phyloP scores from a whole-genome alignment of 2,888 invertebrate species.

The Lathronympha strigana region DNA sequence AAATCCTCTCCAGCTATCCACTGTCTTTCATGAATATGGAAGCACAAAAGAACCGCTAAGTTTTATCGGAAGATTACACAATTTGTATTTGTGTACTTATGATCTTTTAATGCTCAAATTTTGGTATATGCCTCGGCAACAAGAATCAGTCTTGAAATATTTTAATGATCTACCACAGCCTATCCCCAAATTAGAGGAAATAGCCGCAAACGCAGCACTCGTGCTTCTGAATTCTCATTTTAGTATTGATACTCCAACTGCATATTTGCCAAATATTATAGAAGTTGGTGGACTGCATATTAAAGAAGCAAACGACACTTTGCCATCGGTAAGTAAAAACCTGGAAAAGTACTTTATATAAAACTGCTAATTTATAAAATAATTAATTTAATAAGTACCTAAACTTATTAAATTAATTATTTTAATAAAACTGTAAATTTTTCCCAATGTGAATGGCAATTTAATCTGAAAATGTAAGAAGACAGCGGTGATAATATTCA shows the following conservation, averaged over 20 bases:
- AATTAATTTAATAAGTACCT: not conserved
- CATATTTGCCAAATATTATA: constrained; percentile 66
- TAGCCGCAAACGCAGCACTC: constrained; percentile 53
- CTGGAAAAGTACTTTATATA: too few species aligned
- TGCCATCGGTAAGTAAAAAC: constrained; percentile 18
- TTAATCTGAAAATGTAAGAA: too few species aligned
- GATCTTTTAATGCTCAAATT: constrained; percentile 38
- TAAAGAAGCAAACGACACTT: constrained; percentile 32
- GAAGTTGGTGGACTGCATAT: constrained; percentile 64
- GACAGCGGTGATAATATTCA: too few species aligned
- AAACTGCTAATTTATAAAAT: not conserved
- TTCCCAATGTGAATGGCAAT: too few species aligned
- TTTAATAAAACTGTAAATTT: not conserved
- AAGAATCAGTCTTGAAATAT: constrained; percentile 49
- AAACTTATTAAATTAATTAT: not conserved
- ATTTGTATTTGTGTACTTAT: constrained; percentile 32
- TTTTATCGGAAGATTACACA: constrained; percentile 43
- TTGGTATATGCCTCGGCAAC: constrained; percentile 43
- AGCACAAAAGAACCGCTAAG: constrained; percentile 29
- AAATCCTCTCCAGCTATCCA: constrained; percentile 45
- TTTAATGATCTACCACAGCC: constrained; percentile 44
- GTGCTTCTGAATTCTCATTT: constrained; percentile 64
- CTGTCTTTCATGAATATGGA: constrained; percentile 43
- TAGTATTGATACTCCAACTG: constrained; percentile 55
- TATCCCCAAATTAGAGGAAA: constrained; percentile 45